These are phyloP conservation scores for Mycetomoellerius zeteki DNA, from an alignment of 1,140 invertebrate genomes.

Conservation along the genomic window DNA sequence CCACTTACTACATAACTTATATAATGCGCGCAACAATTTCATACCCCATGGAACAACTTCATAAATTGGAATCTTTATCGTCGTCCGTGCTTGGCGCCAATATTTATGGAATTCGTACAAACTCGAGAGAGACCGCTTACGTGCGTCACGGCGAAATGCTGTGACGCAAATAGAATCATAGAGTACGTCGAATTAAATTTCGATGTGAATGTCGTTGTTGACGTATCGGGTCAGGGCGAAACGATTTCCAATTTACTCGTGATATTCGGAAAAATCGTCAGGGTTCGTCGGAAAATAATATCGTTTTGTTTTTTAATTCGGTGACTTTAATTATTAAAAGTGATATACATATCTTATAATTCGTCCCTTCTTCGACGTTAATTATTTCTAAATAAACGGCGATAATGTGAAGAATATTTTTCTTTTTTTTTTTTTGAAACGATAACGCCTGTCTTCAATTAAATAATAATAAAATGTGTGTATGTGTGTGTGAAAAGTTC, in stretches of 20 bases:
- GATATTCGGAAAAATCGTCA: conserved; percentile 38
- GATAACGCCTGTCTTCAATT: too few relatives aligned
- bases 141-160: conserved; percentile 33
- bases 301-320: not conserved
- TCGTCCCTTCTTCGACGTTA: not conserved
- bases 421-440: not conserved
- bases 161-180: conserved; percentile 61
- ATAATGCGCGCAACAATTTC: conserved; percentile 47
- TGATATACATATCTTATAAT: conserved; percentile 6
- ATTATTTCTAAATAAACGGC: conserved; percentile 7
- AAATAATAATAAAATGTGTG: too few relatives aligned
- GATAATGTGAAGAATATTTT: not conserved
- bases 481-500: too few relatives aligned
- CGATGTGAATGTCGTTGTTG: conserved; percentile 54
- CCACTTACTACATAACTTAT: conserved; percentile 2
- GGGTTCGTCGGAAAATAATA: conserved; percentile 30
- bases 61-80: conserved; percentile 48
- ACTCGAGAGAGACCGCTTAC: conserved; percentile 43
- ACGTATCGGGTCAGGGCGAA: conserved; percentile 26
- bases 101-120: conserved; percentile 57
- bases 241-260: conserved; percentile 55
- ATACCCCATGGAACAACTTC: conserved; percentile 35
- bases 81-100: conserved; percentile 9
- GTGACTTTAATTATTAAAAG: conserved; percentile 4
- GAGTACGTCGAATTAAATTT: conserved; percentile 58